These are phyloP conservation scores for Sinocyclocheilus anshuiensis DNA, from an alignment of 2,113 vertebrate species.

Conservation along the genomic window DNA sequence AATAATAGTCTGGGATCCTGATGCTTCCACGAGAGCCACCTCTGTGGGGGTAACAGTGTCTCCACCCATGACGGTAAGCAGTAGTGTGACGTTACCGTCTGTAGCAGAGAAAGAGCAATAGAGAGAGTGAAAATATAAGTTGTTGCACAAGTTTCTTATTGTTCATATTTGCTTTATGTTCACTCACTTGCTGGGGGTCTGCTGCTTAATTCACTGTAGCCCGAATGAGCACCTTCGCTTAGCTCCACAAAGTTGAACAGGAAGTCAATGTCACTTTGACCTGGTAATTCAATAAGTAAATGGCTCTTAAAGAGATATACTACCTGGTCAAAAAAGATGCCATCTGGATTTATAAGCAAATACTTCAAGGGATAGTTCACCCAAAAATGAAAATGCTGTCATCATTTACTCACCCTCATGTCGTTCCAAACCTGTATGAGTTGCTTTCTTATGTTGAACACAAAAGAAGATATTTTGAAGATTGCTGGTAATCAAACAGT, in stretches of 20 bases:
- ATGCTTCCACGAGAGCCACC: conserved; percentile 64
- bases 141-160: neutral
- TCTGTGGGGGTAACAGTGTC: conserved; percentile 59
- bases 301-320: too few species aligned
- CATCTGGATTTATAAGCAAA: too few species aligned
- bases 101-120: neutral
- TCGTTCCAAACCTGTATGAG: too few species aligned
- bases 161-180: neutral
- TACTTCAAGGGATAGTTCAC: too few species aligned
- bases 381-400: too few species aligned
- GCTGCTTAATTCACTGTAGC: conserved; percentile 64
- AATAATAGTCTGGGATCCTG: conserved; percentile 55
- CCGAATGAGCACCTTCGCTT: conserved; percentile 48
- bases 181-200: conserved; percentile 62
- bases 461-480: too few species aligned
- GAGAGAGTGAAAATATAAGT: neutral
- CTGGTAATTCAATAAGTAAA: conserved; percentile 51
- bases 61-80: conserved; percentile 67
- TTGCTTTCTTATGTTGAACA: too few species aligned
- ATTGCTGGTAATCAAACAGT: too few species aligned
- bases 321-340: too few species aligned
- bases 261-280: conserved; percentile 69
- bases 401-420: too few species aligned
- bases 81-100: conserved; percentile 68
- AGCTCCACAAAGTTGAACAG: conserved; percentile 67